phyloP scores from a whole-genome alignment of 2,888 invertebrate genomes.

The Lomographa bimaculata region DNA sequence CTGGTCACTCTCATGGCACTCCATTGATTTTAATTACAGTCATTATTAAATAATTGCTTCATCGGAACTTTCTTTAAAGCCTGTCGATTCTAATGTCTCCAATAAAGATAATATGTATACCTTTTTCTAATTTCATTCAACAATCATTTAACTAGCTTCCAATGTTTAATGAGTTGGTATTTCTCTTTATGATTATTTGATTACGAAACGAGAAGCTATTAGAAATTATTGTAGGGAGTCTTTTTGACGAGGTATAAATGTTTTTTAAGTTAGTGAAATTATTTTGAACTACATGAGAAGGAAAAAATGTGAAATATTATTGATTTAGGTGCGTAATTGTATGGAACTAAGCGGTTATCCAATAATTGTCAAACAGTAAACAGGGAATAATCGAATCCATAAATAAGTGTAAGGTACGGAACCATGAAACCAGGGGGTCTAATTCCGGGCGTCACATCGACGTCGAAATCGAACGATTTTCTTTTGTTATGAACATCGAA shows the following conservation, averaged over 20 bases:
- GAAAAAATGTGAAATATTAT: too few species aligned
- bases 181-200: slow-evolving; percentile 38
- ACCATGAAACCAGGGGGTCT: too few species aligned
- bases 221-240: slow-evolving; percentile 15
- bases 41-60: slow-evolving; percentile 75
- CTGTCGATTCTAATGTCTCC: slow-evolving; percentile 67
- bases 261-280: too few species aligned
- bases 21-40: slow-evolving; percentile 73
- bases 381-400: too few species aligned
- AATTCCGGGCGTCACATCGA: too few species aligned
- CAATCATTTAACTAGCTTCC: slow-evolving; percentile 50
- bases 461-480: too few species aligned
- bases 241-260: slow-evolving; percentile 19
- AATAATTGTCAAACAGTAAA: too few species aligned
- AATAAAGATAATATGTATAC: slow-evolving; percentile 65
- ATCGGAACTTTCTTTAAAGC: slow-evolving; percentile 71
- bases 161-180: slow-evolving; percentile 48
- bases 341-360: too few species aligned
- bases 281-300: too few species aligned
- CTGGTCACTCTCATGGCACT: slow-evolving; percentile 65
- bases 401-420: too few species aligned
- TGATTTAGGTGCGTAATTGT: too few species aligned
- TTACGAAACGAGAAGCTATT: slow-evolving; percentile 39
- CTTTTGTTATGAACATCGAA: too few species aligned
- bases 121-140: slow-evolving; percentile 51